phyloP scores from a whole-genome alignment of 2,113 vertebrate species.

The Falco punctatus region DNA sequence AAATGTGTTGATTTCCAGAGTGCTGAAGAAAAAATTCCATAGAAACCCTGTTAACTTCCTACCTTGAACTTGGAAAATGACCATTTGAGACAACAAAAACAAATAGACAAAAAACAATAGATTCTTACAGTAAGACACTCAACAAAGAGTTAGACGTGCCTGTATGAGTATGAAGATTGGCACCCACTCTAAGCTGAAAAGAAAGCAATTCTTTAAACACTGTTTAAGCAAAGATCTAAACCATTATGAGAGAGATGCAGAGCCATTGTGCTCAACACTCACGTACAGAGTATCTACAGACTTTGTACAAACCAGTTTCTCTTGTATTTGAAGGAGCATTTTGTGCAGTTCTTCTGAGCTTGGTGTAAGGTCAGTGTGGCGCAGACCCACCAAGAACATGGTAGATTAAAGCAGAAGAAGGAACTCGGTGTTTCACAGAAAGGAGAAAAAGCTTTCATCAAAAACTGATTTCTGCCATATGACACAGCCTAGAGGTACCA shows the following conservation, averaged over 20 bases:
- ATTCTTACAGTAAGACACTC: background rate
- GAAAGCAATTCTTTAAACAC: conserved; percentile 16
- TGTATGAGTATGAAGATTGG: conserved; percentile 7
- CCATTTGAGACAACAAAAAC: background rate
- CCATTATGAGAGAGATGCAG: background rate
- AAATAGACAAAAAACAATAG: background rate
- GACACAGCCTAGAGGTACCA: background rate
- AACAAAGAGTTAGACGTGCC: conserved; percentile 44
- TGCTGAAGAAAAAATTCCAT: conserved; percentile 17
- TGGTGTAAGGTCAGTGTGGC: background rate
- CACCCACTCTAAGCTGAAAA: conserved; percentile 31
- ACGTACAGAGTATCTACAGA: background rate
- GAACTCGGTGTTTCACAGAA: background rate
- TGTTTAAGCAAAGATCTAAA: conserved; percentile 15
- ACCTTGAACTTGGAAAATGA: conserved; percentile 55
- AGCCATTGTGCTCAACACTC: background rate
- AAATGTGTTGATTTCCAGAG: conserved; percentile 17
- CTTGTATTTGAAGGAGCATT: background rate
- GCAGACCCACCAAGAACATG: background rate
- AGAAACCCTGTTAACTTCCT: background rate
- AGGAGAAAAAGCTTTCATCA: background rate
- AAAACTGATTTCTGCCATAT: background rate
- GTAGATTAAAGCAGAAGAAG: background rate
- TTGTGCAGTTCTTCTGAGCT: background rate
- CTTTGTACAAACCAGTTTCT: background rate